Base-by-base conservation (phyloP, 2,888 invertebrate species). In the Mongoloraphidia duomilia region DNA sequence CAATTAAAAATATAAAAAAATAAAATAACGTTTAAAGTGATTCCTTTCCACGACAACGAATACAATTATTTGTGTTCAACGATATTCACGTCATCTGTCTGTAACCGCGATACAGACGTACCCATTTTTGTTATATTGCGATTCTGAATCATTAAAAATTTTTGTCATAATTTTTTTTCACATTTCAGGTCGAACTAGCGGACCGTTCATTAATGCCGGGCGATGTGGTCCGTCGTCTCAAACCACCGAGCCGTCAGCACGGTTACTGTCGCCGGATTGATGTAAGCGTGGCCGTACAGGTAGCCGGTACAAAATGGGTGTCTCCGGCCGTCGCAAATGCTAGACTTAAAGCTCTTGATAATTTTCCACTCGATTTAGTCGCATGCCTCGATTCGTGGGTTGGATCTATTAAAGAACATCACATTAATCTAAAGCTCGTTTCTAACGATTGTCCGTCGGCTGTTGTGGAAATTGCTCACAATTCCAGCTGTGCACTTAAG, bases 131-230 rank as follows among this genome's bases (percentile, higher is more conserved):
- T n/a, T n/a, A n/a, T n/a, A n/a, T n/a, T n/a, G n/a, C n/a, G n/a
- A n/a, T n/a, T n/a, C n/a, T n/a, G n/a, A n/a, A n/a, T n/a, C n/a
- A n/a, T n/a, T n/a, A n/a, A n/a, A n/a, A n/a, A n/a, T n/a, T n/a
- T n/a, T n/a, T n/a, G 6, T 17, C 3, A 26, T 14, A 8, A 9
- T 26, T 33, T 4, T 42, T 42, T 11, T 42, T 12, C 12, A 17
- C 14, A 13, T 46, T 46, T 13, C 17, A 47, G 47, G 47, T 47
- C 8, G 48, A 43, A 17, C 26, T 48, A 4, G 48, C 48, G n/a
- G 48, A 48, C 37, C 13, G 48, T 36, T 48, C 48, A 26, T 38
- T 48, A 37, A 48, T 48, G 48, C 48, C 48, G 11, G 48, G 48
- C n/a, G 48, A 48, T 43, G 48, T 48, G 10, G 48, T 48, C n/a